Evolutionary conservation across 2,797 vertebrate species (phyloP), one percentile per base, ranked within the genome.

Genomic region (Brachyalestes nurse): DNA sequence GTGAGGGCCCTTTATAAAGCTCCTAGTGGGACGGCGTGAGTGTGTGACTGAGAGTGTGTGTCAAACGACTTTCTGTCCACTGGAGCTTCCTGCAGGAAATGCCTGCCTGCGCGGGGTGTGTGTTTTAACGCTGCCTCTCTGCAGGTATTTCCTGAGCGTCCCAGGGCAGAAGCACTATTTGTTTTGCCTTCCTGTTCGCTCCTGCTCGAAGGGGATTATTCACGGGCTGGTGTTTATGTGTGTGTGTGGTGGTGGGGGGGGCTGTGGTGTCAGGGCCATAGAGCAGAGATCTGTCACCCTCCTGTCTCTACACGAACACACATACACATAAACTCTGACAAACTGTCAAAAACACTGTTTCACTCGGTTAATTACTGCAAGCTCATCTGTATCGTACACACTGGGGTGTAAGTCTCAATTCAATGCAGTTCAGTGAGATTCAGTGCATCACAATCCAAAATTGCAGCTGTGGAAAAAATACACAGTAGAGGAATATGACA

Each of bases 121-220:
- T 90, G 7, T 89, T 87, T 83, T 86, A 81, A 83, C 77, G 3
- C 62, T 85, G 80, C 81, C 79, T 89, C 91, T 89, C 91, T 84
- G 89, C 91, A 90, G 93, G 92, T 92, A 93, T 93, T 94, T 94
- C 93, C 93, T 92, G 87, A 81, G 12, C 83, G 86, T 66, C 88
- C 87, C 77, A 77, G 66, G 87, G 88, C 87, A 86, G 85, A 89
- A 88, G 87, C 85, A 82, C 86, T 90, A 91, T 94, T 94, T 90
- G 90, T 91, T 93, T 93, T 92, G 85, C 88, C 89, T 84, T 89
- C 85, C 82, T 84, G 65, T 88, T 84, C 16, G 55, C 85, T 87
- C 83, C 80, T 86, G 85, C 86, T 89, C 78, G n/a, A 82, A 91
- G 88, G 76, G 80, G 76, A 88, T 90, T 85, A 88, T 67, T 91